A percentile compares a stretch with the other conserved stretches of the same genome.
These are phyloP conservation scores for Quadriops clusia DNA, from an alignment of 2,888 invertebrate species.

Conservation along the genomic window DNA sequence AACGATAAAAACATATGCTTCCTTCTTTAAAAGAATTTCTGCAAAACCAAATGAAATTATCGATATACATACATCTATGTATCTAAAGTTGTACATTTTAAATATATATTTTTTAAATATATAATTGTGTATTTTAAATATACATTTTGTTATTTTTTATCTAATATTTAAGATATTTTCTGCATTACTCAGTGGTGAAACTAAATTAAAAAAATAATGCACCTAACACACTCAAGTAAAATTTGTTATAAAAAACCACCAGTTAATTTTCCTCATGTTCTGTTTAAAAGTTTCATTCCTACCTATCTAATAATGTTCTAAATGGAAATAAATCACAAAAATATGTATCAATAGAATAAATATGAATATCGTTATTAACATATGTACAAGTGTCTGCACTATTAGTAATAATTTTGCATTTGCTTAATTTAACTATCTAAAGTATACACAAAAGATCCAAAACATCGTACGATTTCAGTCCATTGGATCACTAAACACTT, in stretches of 20 bases:
- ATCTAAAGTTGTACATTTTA: not conserved
- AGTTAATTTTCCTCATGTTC: no score
- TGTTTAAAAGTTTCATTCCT: no score
- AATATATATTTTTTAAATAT: not conserved
- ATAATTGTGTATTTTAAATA: constrained; percentile 1
- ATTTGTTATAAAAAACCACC: no score
- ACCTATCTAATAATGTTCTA: constrained; percentile 11
- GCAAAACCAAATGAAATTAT: no score
- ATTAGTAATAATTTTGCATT: no score
- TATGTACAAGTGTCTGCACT: no score
- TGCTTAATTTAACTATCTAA: constrained; percentile 4
- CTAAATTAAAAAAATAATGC: constrained; percentile 11
- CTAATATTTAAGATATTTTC: constrained; percentile 8
- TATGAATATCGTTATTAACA: constrained; percentile 11
- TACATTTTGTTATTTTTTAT: constrained; percentile 4
- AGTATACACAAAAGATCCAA: constrained; percentile 2
- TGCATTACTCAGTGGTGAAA: constrained; percentile 8
- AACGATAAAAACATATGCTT: no score
- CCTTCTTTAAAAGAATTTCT: no score
- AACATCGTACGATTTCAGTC: constrained; percentile 15
- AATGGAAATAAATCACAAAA: constrained; percentile 12
- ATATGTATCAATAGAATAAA: constrained; percentile 9
- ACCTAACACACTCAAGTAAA: constrained; percentile 13
- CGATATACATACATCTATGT: no score
- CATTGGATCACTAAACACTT: constrained; percentile 14